Evolutionary conservation across 2,888 invertebrate genomes (phyloP).

Genomic region (Idaea aversata): DNA sequence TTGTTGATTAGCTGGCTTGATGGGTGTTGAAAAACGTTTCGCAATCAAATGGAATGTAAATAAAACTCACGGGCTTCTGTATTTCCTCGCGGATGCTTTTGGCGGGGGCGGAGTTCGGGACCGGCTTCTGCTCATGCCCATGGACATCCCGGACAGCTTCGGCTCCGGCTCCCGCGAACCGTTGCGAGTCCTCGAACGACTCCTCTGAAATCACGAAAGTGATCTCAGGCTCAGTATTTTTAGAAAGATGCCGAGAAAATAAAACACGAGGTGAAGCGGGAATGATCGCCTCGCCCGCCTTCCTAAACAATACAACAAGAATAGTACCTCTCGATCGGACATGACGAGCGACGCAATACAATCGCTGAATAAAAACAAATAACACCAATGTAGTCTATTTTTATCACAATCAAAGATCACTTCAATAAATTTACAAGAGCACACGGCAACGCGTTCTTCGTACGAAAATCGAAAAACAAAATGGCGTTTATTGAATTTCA

Average conservation of each 20-base stretch:
- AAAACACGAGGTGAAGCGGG: slow-evolving; percentile 63
- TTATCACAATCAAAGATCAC: slow-evolving; percentile 40
- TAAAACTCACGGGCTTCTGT: slow-evolving; percentile 72
- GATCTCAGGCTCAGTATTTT: slow-evolving; percentile 34
- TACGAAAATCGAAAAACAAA: slow-evolving; percentile 59
- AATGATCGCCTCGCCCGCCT: slow-evolving; percentile 35
- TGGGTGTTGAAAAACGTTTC: background rate
- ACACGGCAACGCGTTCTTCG: slow-evolving; percentile 40
- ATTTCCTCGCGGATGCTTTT: slow-evolving; percentile 70
- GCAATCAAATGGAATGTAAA: background rate
- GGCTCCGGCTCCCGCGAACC: slow-evolving; percentile 71
- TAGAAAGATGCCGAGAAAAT: slow-evolving; percentile 42
- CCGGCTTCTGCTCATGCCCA: slow-evolving; percentile 76
- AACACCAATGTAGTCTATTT: slow-evolving; percentile 59
- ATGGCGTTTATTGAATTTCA: slow-evolving; percentile 41
- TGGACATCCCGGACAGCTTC: slow-evolving; percentile 66
- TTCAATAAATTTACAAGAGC: slow-evolving; percentile 48
- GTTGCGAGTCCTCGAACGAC: slow-evolving; percentile 75
- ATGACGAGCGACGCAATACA: slow-evolving; percentile 51
- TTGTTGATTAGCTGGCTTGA: background rate
- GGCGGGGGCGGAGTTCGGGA: slow-evolving; percentile 77
- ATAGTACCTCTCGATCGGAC: slow-evolving; percentile 78
- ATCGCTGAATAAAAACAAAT: slow-evolving; percentile 47
- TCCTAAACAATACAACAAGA: slow-evolving; percentile 46
- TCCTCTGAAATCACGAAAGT: slow-evolving; percentile 67